Evolutionary conservation across 2,797 vertebrate genomes (phyloP).

Genomic region (Sphenopsis melanotis): DNA sequence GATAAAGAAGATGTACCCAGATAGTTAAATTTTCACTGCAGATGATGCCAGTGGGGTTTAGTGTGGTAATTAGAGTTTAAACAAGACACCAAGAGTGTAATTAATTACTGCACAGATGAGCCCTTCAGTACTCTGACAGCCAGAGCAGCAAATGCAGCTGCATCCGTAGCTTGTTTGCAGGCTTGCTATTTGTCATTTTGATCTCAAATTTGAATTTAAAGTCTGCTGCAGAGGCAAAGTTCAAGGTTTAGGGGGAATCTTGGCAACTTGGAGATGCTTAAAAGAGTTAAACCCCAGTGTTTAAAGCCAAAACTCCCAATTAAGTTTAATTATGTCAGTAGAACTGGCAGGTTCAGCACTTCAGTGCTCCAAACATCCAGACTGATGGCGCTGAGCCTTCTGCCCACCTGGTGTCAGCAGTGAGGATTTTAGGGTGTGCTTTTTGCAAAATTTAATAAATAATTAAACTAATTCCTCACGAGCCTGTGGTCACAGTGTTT

Average conservation of each 20-base stretch:
- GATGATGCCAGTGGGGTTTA: not conserved
- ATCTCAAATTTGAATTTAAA: not conserved
- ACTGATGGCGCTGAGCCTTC: not conserved
- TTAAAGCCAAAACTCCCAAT: not conserved
- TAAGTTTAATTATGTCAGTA: not conserved
- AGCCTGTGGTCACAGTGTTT: not conserved
- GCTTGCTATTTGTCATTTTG: not conserved
- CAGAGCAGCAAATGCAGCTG: not conserved
- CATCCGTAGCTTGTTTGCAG: not conserved
- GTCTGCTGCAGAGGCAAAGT: not conserved
- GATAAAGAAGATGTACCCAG: not conserved
- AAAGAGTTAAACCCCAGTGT: fast-evolving
- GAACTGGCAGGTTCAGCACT: not conserved
- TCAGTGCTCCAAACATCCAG: not conserved
- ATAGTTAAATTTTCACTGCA: not conserved
- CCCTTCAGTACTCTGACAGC: not conserved
- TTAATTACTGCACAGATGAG: not conserved
- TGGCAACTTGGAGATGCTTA: not conserved
- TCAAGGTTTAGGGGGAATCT: fast-evolving
- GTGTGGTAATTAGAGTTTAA: not conserved
- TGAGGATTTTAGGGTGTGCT: too few species aligned
- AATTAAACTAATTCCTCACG: too few species aligned
- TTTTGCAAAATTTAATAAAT: not conserved
- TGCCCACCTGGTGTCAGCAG: not conserved
- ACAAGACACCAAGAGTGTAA: not conserved